These are phyloP conservation scores for Diarsia mendica DNA, from an alignment of 2,888 invertebrate genomes.

Conservation along the genomic window DNA sequence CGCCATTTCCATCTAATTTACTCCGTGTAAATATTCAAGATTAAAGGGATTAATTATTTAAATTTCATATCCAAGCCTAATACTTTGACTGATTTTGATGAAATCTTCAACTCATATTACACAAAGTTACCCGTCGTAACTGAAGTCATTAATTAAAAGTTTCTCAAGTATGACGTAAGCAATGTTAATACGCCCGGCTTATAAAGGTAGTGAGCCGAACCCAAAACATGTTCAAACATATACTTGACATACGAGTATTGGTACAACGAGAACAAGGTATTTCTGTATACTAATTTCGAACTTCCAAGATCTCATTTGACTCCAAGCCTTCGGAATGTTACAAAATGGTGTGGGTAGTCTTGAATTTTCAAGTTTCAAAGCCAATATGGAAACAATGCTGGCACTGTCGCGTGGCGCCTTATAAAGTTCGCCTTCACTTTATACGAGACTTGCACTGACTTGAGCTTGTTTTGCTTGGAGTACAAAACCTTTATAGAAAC, in stretches of 20 bases:
- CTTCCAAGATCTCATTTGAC: conserved; percentile 71
- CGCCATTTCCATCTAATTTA: conserved; percentile 16
- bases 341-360: conserved; percentile 73
- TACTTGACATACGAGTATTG: conserved; percentile 58
- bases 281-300: conserved; percentile 68
- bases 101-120: conserved; percentile 58
- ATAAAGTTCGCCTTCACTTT: conserved; percentile 78
- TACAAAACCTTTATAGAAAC: conserved; percentile 69
- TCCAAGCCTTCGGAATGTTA: conserved; percentile 68
- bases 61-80: conserved; percentile 33
- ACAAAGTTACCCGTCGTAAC: conserved; percentile 52
- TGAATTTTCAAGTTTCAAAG: conserved; percentile 81
- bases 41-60: conserved; percentile 38
- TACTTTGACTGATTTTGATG: conserved; percentile 52
- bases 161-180: conserved; percentile 57
- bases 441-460: conserved; percentile 71
- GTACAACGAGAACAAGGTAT: conserved; percentile 51
- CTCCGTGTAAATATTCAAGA: conserved; percentile 45
- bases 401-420: conserved; percentile 77
- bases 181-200: conserved; percentile 62
- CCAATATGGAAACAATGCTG: conserved; percentile 84
- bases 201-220: conserved; percentile 58
- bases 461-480: conserved; percentile 70
- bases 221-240: conserved; percentile 54
- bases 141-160: conserved; percentile 66